Evolutionary conservation across 1,140 invertebrate species (phyloP).

Genomic region (Scaptomyza montana): DNA sequence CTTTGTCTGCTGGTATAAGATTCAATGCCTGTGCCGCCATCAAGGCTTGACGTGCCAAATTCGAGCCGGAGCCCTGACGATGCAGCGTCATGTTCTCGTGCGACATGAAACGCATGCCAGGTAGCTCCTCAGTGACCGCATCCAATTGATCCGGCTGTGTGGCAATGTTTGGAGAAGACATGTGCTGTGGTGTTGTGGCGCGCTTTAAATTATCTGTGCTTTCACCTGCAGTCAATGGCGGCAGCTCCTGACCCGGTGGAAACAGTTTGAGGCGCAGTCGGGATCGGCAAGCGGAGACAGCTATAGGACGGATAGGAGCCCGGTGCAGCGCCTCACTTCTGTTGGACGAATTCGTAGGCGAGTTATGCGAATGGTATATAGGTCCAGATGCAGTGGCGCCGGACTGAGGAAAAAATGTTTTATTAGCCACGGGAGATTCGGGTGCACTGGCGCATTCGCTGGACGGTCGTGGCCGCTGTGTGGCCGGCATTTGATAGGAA

Average conservation of each 20-base stretch:
- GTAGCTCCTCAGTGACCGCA: constrained; percentile 32
- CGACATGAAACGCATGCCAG: constrained; percentile 73
- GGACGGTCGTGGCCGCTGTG: constrained; percentile 54
- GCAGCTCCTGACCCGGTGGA: constrained; percentile 77
- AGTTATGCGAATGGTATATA: constrained; percentile 49
- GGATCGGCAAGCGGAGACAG: constrained; percentile 78
- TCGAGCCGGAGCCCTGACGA: constrained; percentile 80
- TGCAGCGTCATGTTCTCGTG: constrained; percentile 78
- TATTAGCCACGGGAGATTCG: constrained; percentile 73
- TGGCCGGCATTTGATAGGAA: constrained; percentile 41
- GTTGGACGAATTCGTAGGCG: constrained; percentile 59
- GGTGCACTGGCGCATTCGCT: constrained; percentile 79
- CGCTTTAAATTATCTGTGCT: constrained; percentile 54
- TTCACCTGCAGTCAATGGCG: constrained; percentile 45
- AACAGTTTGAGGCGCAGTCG: constrained; percentile 77
- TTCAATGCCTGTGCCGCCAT: constrained; percentile 91
- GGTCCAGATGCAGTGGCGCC: constrained; percentile 37
- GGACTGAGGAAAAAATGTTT: constrained; percentile 65
- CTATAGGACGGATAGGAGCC: constrained; percentile 75
- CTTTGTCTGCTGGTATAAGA: constrained; percentile 91
- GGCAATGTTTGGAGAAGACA: constrained; percentile 83
- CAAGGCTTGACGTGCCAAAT: constrained; percentile 87
- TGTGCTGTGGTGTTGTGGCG: constrained; percentile 78
- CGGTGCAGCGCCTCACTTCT: constrained; percentile 65
- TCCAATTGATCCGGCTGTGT: constrained; percentile 65